phyloP scores from a whole-genome alignment of 2,888 invertebrate genomes.

The Amphimallon solstitiale region DNA sequence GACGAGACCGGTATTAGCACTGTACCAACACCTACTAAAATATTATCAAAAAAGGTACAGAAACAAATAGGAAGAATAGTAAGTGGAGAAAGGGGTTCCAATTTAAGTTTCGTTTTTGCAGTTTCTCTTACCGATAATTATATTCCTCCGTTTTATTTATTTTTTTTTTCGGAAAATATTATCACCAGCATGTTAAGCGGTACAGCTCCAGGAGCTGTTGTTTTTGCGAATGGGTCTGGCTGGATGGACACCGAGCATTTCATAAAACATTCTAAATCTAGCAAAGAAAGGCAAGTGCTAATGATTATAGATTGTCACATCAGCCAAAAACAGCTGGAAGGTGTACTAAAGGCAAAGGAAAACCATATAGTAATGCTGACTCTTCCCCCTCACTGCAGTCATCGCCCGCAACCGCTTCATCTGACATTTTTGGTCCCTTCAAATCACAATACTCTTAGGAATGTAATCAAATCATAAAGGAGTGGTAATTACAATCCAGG shows the following conservation, averaged over 20 bases:
- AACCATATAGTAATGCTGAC: constrained; percentile 35
- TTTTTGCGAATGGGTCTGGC: constrained; percentile 46
- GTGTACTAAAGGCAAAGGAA: constrained; percentile 2
- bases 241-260: constrained; percentile 50
- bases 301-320: constrained; percentile 45
- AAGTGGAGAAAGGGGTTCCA: no score
- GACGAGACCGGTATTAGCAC: constrained; percentile 57
- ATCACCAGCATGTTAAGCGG: constrained; percentile 39
- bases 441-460: neutral
- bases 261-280: constrained; percentile 34
- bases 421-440: neutral
- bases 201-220: constrained; percentile 43
- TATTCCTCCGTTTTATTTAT: constrained; percentile 10
- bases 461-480: neutral
- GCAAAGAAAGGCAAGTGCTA: constrained; percentile 35
- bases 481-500: neutral
- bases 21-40: constrained; percentile 53
- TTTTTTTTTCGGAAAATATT: constrained; percentile 43
- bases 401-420: neutral
- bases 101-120: neutral
- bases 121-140: neutral
- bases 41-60: constrained; percentile 53
- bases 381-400: constrained; percentile 14
- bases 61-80: no score
- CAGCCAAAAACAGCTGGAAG: neutral